Conservation (phyloP, 1,140 invertebrate genomes). For the Bactericera cockerelli region DNA sequence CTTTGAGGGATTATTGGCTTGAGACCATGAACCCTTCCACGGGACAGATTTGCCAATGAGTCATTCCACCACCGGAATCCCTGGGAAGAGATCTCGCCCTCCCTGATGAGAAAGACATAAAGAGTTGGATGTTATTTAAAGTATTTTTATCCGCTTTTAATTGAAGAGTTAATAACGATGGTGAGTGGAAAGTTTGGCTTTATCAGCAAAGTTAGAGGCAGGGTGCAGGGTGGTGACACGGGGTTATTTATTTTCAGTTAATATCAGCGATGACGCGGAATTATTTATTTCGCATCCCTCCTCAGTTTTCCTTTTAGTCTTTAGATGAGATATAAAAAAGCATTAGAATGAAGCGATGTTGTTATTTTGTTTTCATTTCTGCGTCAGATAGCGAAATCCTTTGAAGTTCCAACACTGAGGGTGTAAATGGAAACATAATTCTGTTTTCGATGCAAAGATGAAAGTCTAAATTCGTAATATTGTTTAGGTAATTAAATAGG, state of each 20-base stretch:
- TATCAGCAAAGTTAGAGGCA: neutral
- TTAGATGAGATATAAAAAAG: neutral
- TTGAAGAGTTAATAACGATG: constrained; percentile 7
- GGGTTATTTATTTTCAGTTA: constrained; percentile 4
- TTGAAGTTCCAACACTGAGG: constrained; percentile 7
- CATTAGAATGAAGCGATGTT: neutral
- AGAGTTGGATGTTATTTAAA: neutral
- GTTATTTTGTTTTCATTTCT: constrained; percentile 6
- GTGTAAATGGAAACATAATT: neutral
- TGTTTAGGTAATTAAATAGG: constrained; percentile 2
- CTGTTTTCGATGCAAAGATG: constrained; percentile 2
- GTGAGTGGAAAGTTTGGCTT: constrained; percentile 4
- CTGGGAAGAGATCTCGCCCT: too few relatives aligned
- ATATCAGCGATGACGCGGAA: constrained; percentile 9
- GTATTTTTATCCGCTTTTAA: constrained; percentile 5
- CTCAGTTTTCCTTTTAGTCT: neutral
- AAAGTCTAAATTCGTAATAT: constrained; percentile 3
- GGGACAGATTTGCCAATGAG: too few relatives aligned
- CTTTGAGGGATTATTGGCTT: too few relatives aligned
- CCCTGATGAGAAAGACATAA: too few relatives aligned
- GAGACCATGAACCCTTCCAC: too few relatives aligned
- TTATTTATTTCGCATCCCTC: constrained; percentile 9
- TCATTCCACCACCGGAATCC: too few relatives aligned
- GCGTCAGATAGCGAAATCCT: neutral
- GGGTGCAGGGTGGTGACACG: neutral